Evolutionary conservation across 2,797 vertebrate species (phyloP).

Genomic region (Erithacus rubecula): DNA sequence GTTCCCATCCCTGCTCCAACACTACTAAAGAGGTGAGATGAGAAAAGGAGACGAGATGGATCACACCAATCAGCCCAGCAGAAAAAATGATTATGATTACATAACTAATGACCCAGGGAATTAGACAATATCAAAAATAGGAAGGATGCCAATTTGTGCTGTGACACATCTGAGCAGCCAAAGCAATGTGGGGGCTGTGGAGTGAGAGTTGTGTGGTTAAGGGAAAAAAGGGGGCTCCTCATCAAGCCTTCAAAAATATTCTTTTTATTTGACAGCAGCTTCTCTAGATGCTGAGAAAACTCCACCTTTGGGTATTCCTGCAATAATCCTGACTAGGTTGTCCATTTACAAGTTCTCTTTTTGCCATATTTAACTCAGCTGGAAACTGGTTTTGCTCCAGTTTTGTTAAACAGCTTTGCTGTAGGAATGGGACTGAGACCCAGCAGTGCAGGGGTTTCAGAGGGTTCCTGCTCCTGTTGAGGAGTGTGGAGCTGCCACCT

Average conservation of each 20-base stretch:
- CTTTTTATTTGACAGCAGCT: background rate
- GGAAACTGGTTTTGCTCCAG: background rate
- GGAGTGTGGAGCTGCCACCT: background rate
- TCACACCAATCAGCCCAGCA: constrained; percentile 65
- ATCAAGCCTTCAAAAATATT: background rate
- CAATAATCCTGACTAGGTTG: background rate
- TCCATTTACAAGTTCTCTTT: background rate
- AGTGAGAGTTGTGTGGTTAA: background rate
- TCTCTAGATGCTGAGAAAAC: background rate
- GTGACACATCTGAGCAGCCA: background rate
- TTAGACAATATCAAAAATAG: constrained; percentile 67
- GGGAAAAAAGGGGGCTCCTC: background rate
- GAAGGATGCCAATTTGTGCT: constrained; percentile 43
- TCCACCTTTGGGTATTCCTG: background rate
- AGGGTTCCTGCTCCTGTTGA: background rate
- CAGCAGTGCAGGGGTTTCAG: background rate
- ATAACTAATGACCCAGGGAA: constrained; percentile 75
- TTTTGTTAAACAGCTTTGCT: background rate
- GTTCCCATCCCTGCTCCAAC: constrained; percentile 56
- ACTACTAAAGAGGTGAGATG: constrained; percentile 63
- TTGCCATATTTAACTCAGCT: background rate
- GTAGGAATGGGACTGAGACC: background rate
- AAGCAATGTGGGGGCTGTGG: background rate
- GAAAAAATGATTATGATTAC: constrained; percentile 74
- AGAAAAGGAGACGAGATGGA: constrained; percentile 57